Conservation (phyloP, 1,140 invertebrate species). For the Formica selysi region DNA sequence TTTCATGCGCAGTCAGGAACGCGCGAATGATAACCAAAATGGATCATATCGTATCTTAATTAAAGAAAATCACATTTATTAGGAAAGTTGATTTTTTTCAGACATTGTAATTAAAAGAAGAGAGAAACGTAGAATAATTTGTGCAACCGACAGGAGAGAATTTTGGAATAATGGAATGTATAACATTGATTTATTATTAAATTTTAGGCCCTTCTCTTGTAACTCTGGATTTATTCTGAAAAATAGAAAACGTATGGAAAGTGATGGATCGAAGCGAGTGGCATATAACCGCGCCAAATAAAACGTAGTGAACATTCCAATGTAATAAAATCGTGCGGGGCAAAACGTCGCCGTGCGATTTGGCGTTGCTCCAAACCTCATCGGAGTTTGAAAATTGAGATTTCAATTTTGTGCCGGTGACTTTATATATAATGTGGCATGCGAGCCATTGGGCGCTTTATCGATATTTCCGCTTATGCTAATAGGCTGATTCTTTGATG, state of each 20-base stretch:
- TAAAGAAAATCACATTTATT: conserved; percentile 7
- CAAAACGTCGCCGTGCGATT: neutral
- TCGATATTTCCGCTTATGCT: conserved; percentile 2
- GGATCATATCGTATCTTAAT: neutral
- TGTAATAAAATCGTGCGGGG: conserved; percentile 11
- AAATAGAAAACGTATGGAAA: neutral
- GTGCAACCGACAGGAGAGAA: neutral
- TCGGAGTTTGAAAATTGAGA: conserved; percentile 10
- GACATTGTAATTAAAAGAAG: neutral
- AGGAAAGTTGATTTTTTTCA: neutral
- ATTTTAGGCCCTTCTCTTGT: neutral
- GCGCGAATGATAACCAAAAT: neutral
- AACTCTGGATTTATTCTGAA: neutral
- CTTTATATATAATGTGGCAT: neutral
- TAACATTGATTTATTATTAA: neutral
- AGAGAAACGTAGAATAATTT: neutral
- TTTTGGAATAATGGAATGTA: neutral
- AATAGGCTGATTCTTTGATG: conserved; percentile 19
- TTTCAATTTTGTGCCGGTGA: neutral
- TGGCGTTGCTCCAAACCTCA: conserved; percentile 17
- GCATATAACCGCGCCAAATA: conserved; percentile 13
- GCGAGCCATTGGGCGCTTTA: neutral
- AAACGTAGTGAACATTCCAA: neutral
- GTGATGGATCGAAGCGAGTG: neutral
- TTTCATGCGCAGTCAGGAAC: neutral